phyloP scores from a whole-genome alignment of 2,888 invertebrate species.

The Xylocampa areola region DNA sequence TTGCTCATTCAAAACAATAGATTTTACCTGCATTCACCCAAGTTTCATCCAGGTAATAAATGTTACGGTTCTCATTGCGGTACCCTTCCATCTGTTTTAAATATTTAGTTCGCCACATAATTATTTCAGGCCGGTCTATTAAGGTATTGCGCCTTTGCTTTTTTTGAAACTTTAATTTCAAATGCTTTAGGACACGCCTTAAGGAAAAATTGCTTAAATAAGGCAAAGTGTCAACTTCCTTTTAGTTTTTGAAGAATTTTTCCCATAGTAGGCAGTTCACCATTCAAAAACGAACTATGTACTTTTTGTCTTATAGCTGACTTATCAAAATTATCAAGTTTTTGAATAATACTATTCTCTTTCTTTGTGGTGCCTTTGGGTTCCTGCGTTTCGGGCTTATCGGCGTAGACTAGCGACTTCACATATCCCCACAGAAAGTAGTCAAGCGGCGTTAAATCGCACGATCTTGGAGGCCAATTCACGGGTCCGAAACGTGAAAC shows the following conservation, averaged over 20 bases:
- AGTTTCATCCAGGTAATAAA: not conserved
- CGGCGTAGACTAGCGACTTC: slow-evolving; percentile 5
- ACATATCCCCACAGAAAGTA: slow-evolving; percentile 13
- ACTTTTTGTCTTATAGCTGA: too few species aligned
- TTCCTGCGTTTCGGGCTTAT: slow-evolving; percentile 8
- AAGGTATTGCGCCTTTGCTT: not conserved
- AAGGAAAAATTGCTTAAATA: too few species aligned
- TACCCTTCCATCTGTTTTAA: not conserved
- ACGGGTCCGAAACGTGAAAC: slow-evolving; percentile 32
- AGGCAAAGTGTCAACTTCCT: too few species aligned
- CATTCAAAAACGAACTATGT: too few species aligned
- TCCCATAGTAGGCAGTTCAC: too few species aligned
- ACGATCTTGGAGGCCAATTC: slow-evolving; percentile 10
- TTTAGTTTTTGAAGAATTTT: too few species aligned
- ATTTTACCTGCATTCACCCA: not conserved
- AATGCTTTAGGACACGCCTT: not conserved
- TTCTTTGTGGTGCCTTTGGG: too few species aligned
- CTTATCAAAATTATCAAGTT: too few species aligned
- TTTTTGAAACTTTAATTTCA: not conserved
- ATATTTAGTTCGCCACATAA: not conserved
- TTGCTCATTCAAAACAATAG: too few species aligned
- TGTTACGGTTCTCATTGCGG: not conserved
- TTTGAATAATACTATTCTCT: too few species aligned
- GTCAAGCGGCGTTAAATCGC: slow-evolving; percentile 11
- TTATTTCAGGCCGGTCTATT: not conserved